Percentiles rank a stretch among this genome's conserved stretches.
These are phyloP conservation scores for Jaculus jaculus DNA, from an alignment of 2,113 vertebrate genomes.

Conservation along the genomic window DNA sequence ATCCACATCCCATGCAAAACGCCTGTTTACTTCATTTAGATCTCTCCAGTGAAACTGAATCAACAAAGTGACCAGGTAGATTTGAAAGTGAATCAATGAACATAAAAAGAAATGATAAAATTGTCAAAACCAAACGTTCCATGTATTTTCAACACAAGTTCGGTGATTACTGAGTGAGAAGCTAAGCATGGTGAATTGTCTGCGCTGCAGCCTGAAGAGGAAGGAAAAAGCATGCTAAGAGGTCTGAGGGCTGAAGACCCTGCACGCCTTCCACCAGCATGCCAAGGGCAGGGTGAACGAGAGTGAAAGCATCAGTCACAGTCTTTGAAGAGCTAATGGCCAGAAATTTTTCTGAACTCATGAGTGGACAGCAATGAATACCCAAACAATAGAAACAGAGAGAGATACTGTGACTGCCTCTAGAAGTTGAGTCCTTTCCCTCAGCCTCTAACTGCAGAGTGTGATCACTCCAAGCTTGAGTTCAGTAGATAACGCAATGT, in stretches of 20 bases:
- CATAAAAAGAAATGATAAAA: slow-evolving; percentile 29
- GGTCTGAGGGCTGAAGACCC: not conserved
- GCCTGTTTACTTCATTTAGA: not conserved
- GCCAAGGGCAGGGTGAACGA: not conserved
- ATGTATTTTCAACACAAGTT: not conserved
- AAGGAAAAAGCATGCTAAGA: not conserved
- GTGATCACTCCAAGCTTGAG: not conserved
- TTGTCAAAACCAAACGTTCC: slow-evolving; percentile 8
- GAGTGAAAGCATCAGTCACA: not conserved
- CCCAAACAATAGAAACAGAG: not conserved
- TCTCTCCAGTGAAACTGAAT: not conserved
- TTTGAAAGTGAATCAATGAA: not conserved
- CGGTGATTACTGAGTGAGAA: not conserved
- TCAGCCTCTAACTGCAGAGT: not conserved
- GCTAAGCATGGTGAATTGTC: not conserved
- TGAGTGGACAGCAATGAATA: not conserved
- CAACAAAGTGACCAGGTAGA: not conserved
- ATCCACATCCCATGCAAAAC: not conserved
- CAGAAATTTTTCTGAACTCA: not conserved
- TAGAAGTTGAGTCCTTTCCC: not conserved
- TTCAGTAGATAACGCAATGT: not conserved
- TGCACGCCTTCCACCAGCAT: not conserved
- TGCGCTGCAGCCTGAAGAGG: not conserved
- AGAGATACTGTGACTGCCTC: not conserved
- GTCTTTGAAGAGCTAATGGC: not conserved